Evolutionary conservation across 2,113 vertebrate genomes (phyloP), one percentile per base, ranked within the genome.

Genomic region (Girardinichthys multiradiatus): DNA sequence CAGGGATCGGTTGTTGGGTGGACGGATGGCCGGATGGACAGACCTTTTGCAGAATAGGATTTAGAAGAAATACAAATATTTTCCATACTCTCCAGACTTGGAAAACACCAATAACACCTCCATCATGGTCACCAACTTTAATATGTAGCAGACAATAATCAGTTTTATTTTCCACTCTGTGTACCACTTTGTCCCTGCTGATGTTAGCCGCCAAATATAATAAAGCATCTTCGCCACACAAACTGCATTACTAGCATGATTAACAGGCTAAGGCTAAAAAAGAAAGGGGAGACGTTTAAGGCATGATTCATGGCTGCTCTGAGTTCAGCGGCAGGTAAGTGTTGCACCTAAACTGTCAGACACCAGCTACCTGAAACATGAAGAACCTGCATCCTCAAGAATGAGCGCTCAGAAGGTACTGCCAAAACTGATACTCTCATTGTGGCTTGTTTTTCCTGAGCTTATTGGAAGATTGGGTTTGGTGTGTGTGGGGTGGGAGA

Each of bases 381-480:
- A 92, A 87, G 85, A 89, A 90, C 89, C 85, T 90, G 84, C 84
- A 81, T 89, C 74, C 4, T 31, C 57, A 69, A 84, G 85, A 83
- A 74, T 63, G 81, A 81, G 70, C 31, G 65, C 79, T 86, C 79
- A 74, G 68, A 74, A 74, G 81, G 72, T 57, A 33, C 81, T 87
- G 85, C 86, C 90, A 88, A 78, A 87, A 89, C 88, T 75, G 77
- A 82, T 80, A 79, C 81, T 74, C 79, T 86, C 82, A 80, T 71
- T 72, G 80, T 76, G 80, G 72, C 86, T 90, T 85, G 79, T 91
- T 87, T 85, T 86, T 61, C 82, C 79, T 87, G 67, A 76, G 74
- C 83, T 90, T 80, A 84, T 85, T 82, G 81, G 87, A 66, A 75
- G 78, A 81, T 42, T 74, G 74, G 66, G 61, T 35, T 62, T 28